Evolutionary conservation across 2,888 invertebrate species (phyloP).

Genomic region (Caenorhabditis sp.): DNA sequence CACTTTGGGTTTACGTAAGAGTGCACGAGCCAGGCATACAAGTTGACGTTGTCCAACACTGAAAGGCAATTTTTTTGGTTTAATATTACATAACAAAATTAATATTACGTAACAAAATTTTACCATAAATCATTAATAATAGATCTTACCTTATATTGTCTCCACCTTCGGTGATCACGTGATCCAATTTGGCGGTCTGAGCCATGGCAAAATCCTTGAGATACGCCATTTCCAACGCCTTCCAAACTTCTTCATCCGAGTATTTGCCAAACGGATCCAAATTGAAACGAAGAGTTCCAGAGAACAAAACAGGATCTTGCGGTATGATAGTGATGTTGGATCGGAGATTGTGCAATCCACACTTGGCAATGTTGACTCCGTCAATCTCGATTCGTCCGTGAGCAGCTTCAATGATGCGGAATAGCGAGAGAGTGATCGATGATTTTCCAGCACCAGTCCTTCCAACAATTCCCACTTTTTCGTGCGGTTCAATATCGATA

Average conservation of each 20-base stretch:
- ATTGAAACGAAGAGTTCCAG: slow-evolving; percentile 78
- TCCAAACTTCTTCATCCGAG: slow-evolving; percentile 86
- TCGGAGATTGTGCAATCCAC: slow-evolving; percentile 86
- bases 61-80: slow-evolving; percentile 5
- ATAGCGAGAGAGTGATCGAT: slow-evolving; percentile 69
- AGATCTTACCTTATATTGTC: slow-evolving; percentile 78
- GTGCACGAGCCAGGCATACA: slow-evolving; percentile 73
- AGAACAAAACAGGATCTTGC: slow-evolving; percentile 72
- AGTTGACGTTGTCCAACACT: slow-evolving; percentile 75
- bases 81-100: too few species aligned
- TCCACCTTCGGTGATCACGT: slow-evolving; percentile 89
- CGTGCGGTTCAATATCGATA: slow-evolving; percentile 75
- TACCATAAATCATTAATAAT: too few species aligned
- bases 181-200: slow-evolving; percentile 79
- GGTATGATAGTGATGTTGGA: slow-evolving; percentile 84
- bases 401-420: slow-evolving; percentile 69
- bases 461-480: slow-evolving; percentile 75
- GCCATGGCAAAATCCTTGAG: slow-evolving; percentile 82
- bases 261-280: slow-evolving; percentile 86
- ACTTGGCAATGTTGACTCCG: slow-evolving; percentile 76
- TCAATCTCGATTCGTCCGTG: slow-evolving; percentile 68
- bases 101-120: too few species aligned
- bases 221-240: slow-evolving; percentile 86
- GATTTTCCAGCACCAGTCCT: slow-evolving; percentile 72
- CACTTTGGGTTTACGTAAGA: slow-evolving; percentile 72